Percentiles rank a stretch among this genome's conserved stretches.
These are phyloP conservation scores for Illadopsis cleaveri DNA, from an alignment of 2,113 vertebrate genomes.

Conservation along the genomic window DNA sequence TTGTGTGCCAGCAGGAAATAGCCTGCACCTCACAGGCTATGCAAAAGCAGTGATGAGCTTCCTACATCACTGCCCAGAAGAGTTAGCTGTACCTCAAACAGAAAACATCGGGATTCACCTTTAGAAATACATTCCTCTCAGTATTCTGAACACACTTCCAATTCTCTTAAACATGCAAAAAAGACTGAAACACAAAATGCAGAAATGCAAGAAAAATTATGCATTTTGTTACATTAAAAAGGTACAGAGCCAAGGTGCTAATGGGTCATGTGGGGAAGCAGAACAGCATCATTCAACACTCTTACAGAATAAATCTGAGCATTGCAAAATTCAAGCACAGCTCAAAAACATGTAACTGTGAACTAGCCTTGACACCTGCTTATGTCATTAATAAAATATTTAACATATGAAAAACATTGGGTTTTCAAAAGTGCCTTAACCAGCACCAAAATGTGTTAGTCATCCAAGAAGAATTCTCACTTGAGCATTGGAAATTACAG, in stretches of 20 bases:
- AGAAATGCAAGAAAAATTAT: not conserved
- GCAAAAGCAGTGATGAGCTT: not conserved
- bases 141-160: not conserved
- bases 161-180: not conserved
- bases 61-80: not conserved
- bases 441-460: not conserved
- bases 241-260: not conserved
- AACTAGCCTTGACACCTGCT: conserved; percentile 27
- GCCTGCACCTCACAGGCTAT: not conserved
- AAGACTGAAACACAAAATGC: not conserved
- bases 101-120: not conserved
- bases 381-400: conserved; percentile 45
- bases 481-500: conserved; percentile 14
- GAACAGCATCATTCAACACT: not conserved
- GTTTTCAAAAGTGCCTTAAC: conserved; percentile 10
- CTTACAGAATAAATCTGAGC: not conserved
- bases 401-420: conserved; percentile 19
- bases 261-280: fast-evolving
- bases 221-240: not conserved
- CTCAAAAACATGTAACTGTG: not conserved
- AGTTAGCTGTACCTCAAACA: not conserved
- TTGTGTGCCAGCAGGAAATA: not conserved
- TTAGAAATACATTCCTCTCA: not conserved
- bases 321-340: not conserved
- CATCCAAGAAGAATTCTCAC: conserved; percentile 43